Percentiles rank a stretch among this genome's conserved stretches.
phyloP scores from a whole-genome alignment of 2,113 vertebrate species.

The Gnathonemus longibarbis region DNA sequence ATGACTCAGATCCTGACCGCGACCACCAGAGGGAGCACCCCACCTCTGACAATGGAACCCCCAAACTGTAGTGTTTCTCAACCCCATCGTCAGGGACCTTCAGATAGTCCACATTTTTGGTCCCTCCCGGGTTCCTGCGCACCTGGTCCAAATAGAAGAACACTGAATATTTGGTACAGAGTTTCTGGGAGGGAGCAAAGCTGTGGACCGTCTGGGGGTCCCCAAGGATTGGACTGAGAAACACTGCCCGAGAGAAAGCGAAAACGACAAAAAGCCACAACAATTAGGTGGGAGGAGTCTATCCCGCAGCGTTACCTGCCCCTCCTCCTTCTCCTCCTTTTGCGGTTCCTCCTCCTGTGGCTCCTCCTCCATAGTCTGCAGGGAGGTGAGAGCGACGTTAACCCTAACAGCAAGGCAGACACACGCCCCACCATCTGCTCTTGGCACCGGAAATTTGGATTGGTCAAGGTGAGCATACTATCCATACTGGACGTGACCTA shows the following conservation, averaged over 20 bases:
- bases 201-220: not conserved
- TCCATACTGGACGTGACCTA: not conserved
- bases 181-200: not conserved
- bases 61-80: not conserved
- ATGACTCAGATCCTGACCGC: not conserved
- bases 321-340: slow-evolving; percentile 13
- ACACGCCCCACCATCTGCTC: not conserved
- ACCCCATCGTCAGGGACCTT: not conserved
- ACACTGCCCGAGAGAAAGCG: not conserved
- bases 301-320: not conserved
- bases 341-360: not conserved
- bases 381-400: slow-evolving; percentile 16
- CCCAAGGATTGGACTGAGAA: not conserved
- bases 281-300: not conserved
- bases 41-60: not conserved
- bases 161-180: not conserved
- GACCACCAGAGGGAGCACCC: not conserved
- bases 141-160: not conserved
- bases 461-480: not conserved
- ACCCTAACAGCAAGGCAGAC: slow-evolving; percentile 3
- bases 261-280: not conserved
- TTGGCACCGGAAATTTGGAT: not conserved
- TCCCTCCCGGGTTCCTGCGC: not conserved
- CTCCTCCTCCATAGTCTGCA: slow-evolving; percentile 11
- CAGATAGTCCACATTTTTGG: not conserved